A percentile compares a stretch with the other conserved stretches of the same genome.
Evolutionary conservation across 1,140 invertebrate genomes (phyloP).

Genomic region (Brachionus koreanus): DNA sequence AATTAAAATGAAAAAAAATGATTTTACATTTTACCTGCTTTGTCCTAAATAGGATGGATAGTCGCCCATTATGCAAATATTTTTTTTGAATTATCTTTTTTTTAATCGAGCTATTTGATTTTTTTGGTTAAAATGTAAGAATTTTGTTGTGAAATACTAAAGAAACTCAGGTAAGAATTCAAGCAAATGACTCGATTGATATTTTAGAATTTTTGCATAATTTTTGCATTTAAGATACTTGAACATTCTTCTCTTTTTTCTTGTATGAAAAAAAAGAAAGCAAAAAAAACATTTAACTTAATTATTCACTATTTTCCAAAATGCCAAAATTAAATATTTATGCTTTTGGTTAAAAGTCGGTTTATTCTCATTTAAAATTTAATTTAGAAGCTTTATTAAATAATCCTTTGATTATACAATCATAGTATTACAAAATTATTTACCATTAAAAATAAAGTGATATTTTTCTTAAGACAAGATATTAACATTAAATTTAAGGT

Average conservation of each 20-base stretch:
- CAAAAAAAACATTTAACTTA: background rate
- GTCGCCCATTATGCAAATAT: background rate
- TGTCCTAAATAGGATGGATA: background rate
- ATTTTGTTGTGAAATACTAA: background rate
- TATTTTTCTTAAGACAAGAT: background rate
- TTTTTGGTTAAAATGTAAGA: background rate
- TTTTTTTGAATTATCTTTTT: background rate
- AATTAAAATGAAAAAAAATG: background rate
- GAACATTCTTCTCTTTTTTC: background rate
- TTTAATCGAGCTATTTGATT: background rate
- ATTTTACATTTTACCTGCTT: background rate
- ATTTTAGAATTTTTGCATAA: background rate
- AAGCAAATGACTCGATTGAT: background rate
- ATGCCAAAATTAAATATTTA: background rate
- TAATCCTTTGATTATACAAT: constrained; percentile 2
- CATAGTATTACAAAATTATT: background rate
- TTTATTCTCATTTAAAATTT: constrained; percentile 1
- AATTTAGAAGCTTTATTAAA: background rate
- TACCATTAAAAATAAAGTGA: background rate
- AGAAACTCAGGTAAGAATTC: too few relatives aligned
- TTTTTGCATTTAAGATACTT: background rate
- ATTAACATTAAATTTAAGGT: background rate
- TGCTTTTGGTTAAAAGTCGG: background rate
- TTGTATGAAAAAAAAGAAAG: background rate
- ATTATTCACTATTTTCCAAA: background rate